Conservation (phyloP, 2,797 vertebrate genomes). For the Sebastes matsubarae region DNA sequence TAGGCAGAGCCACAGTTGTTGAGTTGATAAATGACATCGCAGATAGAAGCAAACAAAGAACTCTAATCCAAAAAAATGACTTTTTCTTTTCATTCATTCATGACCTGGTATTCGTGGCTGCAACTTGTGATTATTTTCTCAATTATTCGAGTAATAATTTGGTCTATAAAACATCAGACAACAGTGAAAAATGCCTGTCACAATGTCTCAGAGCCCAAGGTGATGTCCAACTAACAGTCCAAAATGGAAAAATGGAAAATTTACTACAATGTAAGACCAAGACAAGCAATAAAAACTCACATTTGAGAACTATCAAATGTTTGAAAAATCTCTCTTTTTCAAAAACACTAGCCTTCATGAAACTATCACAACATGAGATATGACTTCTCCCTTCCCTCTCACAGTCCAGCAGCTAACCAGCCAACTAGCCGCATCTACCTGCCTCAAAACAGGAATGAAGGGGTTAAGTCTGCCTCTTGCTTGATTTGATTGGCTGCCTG, state of each 20-base stretch:
- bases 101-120: background rate
- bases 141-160: background rate
- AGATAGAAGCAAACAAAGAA: background rate
- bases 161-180: background rate
- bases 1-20: conserved; percentile 3
- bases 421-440: too few species aligned
- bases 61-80: background rate
- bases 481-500: too few species aligned
- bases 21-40: conserved; percentile 8
- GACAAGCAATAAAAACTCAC: background rate
- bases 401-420: too few species aligned
- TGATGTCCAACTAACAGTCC: background rate
- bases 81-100: background rate
- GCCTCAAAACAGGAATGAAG: too few species aligned
- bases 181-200: background rate
- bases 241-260: background rate
- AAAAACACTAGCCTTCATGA: too few species aligned
- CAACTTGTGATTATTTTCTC: background rate
- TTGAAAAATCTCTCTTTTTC: background rate
- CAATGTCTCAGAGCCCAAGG: background rate
- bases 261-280: background rate
- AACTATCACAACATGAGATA: too few species aligned
- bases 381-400: too few species aligned
- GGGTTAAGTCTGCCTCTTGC: too few species aligned
- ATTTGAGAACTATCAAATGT: background rate